Conservation (phyloP, 2,113 vertebrate genomes). For the Lampris incognitus region DNA sequence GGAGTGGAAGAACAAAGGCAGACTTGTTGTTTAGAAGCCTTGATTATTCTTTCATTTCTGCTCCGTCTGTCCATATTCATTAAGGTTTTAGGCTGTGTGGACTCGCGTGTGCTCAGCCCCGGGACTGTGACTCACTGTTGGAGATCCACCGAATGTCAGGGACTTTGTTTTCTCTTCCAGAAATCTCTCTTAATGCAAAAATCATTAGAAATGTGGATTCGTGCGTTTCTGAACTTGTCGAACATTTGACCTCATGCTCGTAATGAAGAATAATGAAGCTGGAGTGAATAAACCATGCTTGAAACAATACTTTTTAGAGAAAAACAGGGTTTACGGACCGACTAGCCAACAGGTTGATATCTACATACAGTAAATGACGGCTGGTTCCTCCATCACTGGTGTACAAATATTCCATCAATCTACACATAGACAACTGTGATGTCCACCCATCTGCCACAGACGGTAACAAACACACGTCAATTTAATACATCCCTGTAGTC, state of each 20-base stretch:
- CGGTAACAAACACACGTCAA: no score
- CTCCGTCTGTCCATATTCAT: constrained; percentile 70
- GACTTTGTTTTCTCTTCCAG: constrained; percentile 26
- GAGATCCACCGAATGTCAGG: constrained; percentile 30
- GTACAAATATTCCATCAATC: no score
- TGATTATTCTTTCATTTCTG: constrained; percentile 78
- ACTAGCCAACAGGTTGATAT: background rate
- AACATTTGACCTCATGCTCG: background rate
- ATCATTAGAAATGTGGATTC: constrained; percentile 23
- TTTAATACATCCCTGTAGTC: no score
- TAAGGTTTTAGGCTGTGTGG: constrained; percentile 61
- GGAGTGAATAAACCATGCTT: background rate
- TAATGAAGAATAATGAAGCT: background rate
- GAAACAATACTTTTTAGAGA: background rate
- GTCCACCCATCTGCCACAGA: no score
- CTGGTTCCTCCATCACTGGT: no score
- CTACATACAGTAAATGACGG: background rate
- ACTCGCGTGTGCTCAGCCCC: constrained; percentile 43
- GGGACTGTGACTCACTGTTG: constrained; percentile 8
- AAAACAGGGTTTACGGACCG: background rate
- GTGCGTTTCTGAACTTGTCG: constrained; percentile 7
- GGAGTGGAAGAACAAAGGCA: constrained; percentile 79
- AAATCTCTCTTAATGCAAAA: constrained; percentile 39
- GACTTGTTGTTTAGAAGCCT: constrained; percentile 76
- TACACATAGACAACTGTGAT: no score